Evolutionary conservation across 2,797 vertebrate genomes (phyloP), one percentile per base, ranked within the genome.

Genomic region (Denticeps clupeoides): DNA sequence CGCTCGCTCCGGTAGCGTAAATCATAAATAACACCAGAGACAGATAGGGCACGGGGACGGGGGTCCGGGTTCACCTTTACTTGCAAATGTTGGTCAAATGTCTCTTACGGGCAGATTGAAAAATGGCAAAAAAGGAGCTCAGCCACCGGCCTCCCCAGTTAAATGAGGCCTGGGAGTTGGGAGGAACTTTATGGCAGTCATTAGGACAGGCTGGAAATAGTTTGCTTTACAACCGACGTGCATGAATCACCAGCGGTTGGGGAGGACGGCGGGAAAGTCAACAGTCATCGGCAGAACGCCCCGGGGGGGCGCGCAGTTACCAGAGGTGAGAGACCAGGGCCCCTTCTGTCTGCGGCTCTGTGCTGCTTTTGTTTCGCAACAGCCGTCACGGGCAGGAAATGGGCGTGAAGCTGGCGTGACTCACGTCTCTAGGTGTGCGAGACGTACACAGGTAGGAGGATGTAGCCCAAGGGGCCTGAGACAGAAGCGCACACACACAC

Each of bases 81-180:
- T 6, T 45, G 45, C 45, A 46, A 56, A 40, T 56, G n/a, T 7
- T 19, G 25, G 41, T 44, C 32, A 32, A 38, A 44, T 22, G 7
- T 22, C 31, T 43, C 49, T 56, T 33, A 32, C 49, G 22, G 31
- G 41, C 23, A 41, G 21, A 28, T 24, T 26, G n/a, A 38, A 48
- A 29, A 47, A 22, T 25, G 27, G 58, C n/a, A 2, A 72, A 67
- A 55, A 45, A 59, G 45, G 57, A 70, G 68, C 66, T 51, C 15
- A 41, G 37, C 11, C 41, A 18, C 28, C n/a, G 31, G 29, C 40
- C 21, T 44, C 19, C 45, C 52, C 27, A n/a, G 27, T 13, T 2
- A 24, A 42, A 33, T 31, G 43, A 33, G n/a, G 6, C 8, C 11
- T 13, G 45, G 37, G 50, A 43, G 42, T 49, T 47, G 23, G 43